Percentiles rank a stretch among this genome's conserved stretches.
Conservation (phyloP, 2,888 invertebrate genomes). For the Torymus auratus region DNA sequence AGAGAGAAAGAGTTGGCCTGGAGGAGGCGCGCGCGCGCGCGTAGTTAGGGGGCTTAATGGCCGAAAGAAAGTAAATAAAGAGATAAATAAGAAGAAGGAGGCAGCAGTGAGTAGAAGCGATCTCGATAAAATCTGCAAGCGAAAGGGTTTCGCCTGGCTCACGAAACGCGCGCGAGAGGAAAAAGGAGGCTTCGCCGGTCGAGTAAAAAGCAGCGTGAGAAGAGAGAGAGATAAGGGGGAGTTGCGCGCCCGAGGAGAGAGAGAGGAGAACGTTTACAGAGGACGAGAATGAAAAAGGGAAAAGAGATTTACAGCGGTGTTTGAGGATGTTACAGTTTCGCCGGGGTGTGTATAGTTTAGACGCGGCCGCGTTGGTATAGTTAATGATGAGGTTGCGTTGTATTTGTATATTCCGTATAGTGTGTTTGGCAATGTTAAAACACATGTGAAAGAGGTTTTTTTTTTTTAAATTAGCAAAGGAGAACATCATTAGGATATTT, state of each 20-base stretch:
- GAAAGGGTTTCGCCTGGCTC: constrained; percentile 7
- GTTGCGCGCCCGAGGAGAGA: constrained; percentile 31
- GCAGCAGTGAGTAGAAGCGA: constrained; percentile 26
- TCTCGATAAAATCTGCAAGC: constrained; percentile 48
- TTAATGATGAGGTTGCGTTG: no score
- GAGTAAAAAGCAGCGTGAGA: constrained; percentile 36
- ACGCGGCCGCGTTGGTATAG: no score
- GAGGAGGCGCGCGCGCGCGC: constrained; percentile 9
- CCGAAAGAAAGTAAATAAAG: constrained; percentile 55
- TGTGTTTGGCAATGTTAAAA: no score
- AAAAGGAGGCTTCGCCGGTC: constrained; percentile 19
- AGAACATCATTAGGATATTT: no score
- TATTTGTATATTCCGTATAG: no score
- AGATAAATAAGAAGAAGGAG: constrained; percentile 47
- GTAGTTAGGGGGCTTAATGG: constrained; percentile 48
- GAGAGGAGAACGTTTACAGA: constrained; percentile 56
- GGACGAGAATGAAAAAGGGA: constrained; percentile 53
- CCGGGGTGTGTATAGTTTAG: not conserved
- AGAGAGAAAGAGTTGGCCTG: constrained; percentile 36
- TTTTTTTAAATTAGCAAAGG: no score
- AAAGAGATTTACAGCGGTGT: constrained; percentile 5
- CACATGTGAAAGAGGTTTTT: no score
- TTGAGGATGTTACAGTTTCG: constrained; percentile 40
- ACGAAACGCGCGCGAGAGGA: constrained; percentile 28
- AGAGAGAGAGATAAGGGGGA: constrained; percentile 32